phyloP scores from a whole-genome alignment of 2,888 invertebrate species.

The Leptopilina myrica region DNA sequence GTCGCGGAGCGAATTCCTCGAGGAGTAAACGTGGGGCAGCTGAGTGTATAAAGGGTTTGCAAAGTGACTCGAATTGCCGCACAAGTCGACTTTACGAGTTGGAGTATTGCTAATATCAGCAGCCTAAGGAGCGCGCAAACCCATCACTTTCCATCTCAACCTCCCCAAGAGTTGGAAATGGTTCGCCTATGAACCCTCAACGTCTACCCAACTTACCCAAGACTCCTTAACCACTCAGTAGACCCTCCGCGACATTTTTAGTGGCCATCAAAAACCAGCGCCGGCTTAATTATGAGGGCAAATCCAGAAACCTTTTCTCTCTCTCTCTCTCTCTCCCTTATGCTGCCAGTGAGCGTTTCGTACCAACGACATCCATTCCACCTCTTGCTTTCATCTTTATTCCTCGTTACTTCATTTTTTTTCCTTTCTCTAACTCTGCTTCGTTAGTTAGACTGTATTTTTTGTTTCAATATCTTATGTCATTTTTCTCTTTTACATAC shows the following conservation, averaged over 20 bases:
- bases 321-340: slow-evolving; percentile 40
- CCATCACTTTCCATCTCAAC: slow-evolving; percentile 50
- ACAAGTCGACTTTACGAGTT: slow-evolving; percentile 73
- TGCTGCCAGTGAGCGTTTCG: slow-evolving; percentile 46
- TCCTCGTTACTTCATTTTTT: not conserved
- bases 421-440: not conserved
- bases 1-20: slow-evolving; percentile 44
- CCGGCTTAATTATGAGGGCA: slow-evolving; percentile 73
- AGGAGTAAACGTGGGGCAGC: slow-evolving; percentile 54
- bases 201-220: slow-evolving; percentile 59
- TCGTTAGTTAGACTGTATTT: not conserved
- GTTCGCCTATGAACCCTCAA: slow-evolving; percentile 44
- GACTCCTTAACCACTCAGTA: slow-evolving; percentile 71
- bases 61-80: slow-evolving; percentile 76
- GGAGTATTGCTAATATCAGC: slow-evolving; percentile 75
- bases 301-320: slow-evolving; percentile 54
- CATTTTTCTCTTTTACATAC: not conserved
- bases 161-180: slow-evolving; percentile 34
- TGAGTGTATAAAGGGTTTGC: slow-evolving; percentile 74
- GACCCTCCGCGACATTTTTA: slow-evolving; percentile 76
- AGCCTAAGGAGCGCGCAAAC: slow-evolving; percentile 60
- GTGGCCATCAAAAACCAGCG: slow-evolving; percentile 75
- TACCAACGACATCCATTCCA: slow-evolving; percentile 24
- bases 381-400: slow-evolving; percentile 46
- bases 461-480: not conserved